phyloP scores from a whole-genome alignment of 2,113 vertebrate species.

The Oncorhynchus gorbuscha region DNA sequence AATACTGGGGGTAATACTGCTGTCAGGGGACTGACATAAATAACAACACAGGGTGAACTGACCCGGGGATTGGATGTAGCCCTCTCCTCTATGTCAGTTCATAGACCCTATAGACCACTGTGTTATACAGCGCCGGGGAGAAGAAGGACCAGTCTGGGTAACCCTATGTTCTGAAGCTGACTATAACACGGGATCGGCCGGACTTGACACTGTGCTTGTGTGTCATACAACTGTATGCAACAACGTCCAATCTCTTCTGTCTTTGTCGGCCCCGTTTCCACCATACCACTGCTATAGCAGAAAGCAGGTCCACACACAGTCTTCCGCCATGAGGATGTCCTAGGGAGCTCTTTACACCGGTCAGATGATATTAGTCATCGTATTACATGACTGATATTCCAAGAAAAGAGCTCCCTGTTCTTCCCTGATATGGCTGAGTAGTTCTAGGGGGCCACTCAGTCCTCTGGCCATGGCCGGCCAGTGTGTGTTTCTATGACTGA shows the following conservation, averaged over 20 bases:
- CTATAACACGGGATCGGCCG: not conserved
- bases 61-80: no score
- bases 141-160: no score
- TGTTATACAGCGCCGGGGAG: no score
- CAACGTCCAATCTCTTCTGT: not conserved
- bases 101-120: no score
- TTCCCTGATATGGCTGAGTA: conserved; percentile 46
- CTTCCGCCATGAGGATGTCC: conserved; percentile 43
- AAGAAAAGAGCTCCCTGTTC: conserved; percentile 36
- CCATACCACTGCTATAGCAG: conserved; percentile 47
- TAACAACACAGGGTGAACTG: not conserved
- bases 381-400: no score
- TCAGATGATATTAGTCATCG: no score
- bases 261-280: conserved; percentile 29
- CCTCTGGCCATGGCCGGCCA: conserved; percentile 37
- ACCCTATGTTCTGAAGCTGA: no score
- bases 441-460: conserved; percentile 53
- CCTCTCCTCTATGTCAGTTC: no score
- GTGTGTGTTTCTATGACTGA: conserved; percentile 62
- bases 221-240: conserved; percentile 16
- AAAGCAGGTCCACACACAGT: conserved; percentile 7
- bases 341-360: conserved; percentile 25
- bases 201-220: not conserved
- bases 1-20: conserved; percentile 16
- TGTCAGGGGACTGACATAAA: conserved; percentile 27